These are phyloP conservation scores for Merluccius polli DNA, from an alignment of 2,797 vertebrate species.

Conservation along the genomic window DNA sequence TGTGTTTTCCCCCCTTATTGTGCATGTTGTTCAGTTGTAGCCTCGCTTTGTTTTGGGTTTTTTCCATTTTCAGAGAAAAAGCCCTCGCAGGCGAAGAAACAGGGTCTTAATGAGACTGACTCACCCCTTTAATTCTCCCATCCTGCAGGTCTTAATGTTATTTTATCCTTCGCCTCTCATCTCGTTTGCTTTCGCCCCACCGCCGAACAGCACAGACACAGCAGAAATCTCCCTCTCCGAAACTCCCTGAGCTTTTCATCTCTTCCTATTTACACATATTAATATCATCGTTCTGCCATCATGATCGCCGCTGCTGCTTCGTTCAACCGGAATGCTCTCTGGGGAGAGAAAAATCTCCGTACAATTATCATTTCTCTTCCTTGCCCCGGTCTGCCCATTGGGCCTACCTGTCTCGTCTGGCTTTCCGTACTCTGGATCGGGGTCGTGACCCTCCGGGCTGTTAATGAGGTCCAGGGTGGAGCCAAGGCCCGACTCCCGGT, in stretches of 20 bases:
- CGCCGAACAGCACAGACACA: not conserved
- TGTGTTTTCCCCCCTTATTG: not conserved
- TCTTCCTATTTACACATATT: not conserved
- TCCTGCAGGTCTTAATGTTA: too few relatives aligned
- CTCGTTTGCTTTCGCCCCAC: not conserved
- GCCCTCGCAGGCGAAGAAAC: not conserved
- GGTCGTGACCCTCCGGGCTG: conserved; percentile 62
- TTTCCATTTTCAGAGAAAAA: too few relatives aligned
- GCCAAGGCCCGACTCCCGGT: conserved; percentile 68
- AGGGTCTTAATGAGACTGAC: not conserved
- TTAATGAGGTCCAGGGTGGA: conserved; percentile 71
- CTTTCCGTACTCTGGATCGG: conserved; percentile 32
- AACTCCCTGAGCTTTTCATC: too few relatives aligned
- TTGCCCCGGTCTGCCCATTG: conserved; percentile 52
- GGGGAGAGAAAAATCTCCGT: too few relatives aligned
- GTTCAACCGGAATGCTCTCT: too few relatives aligned
- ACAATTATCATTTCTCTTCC: conserved; percentile 4
- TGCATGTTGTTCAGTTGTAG: not conserved
- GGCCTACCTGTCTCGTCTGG: conserved; percentile 47
- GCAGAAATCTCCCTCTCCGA: too few relatives aligned
- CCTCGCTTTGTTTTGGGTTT: not conserved
- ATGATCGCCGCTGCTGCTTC: too few relatives aligned
- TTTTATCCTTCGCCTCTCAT: not conserved
- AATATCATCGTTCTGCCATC: too few relatives aligned
- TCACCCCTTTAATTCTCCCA: too few relatives aligned